Evolutionary conservation across 2,113 vertebrate species (phyloP).

Genomic region (Lanius collurio): DNA sequence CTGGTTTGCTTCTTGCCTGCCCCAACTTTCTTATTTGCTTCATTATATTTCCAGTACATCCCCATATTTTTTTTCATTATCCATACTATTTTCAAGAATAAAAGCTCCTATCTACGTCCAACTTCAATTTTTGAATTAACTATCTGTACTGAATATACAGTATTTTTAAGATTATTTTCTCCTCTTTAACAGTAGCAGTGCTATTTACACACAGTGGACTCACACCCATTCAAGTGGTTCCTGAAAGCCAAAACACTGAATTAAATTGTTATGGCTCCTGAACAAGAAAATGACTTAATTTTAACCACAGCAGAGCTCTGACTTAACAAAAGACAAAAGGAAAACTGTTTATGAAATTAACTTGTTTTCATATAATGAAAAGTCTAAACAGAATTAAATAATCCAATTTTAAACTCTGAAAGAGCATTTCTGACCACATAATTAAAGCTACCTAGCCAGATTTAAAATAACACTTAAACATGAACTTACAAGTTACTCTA

Average conservation of each 20-base stretch:
- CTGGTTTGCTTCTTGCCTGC: background rate
- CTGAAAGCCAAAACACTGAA: background rate
- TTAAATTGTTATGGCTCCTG: background rate
- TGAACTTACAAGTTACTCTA: background rate
- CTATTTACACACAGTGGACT: background rate
- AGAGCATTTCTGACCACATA: background rate
- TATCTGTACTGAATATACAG: background rate
- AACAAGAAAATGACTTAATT: background rate
- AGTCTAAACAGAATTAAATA: background rate
- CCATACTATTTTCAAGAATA: background rate
- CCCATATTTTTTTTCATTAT: background rate
- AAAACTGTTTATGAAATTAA: background rate
- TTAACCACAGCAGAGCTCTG: background rate
- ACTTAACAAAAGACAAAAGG: background rate
- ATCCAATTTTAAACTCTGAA: background rate
- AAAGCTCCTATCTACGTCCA: background rate
- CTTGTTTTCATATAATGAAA: background rate
- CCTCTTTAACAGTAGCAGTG: background rate
- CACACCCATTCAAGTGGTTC: background rate
- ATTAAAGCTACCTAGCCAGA: background rate
- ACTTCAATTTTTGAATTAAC: background rate
- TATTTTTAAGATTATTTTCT: background rate
- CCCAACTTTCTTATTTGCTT: background rate
- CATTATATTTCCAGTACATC: background rate
- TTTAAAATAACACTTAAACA: background rate